phyloP scores from a whole-genome alignment of 2,113 vertebrate species.

The Actinemys pallida region DNA sequence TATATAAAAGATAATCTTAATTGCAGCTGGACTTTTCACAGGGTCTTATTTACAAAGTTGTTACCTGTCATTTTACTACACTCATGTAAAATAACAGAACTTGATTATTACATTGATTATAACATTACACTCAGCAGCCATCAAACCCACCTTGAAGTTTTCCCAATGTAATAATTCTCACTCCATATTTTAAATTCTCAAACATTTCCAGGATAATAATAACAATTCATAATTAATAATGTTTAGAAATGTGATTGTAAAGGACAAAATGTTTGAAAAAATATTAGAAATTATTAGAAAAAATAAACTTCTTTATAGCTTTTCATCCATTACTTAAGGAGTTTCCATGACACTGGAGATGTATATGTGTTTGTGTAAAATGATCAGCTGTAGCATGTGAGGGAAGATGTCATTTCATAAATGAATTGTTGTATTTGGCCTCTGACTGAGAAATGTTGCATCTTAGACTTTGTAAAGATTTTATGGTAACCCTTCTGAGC shows the following conservation, averaged over 20 bases:
- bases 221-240: background rate
- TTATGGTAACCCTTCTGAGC: background rate
- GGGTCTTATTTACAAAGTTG: background rate
- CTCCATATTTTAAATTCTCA: background rate
- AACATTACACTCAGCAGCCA: background rate
- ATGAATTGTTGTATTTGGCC: background rate
- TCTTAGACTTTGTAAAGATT: background rate
- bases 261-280: background rate
- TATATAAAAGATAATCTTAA: background rate
- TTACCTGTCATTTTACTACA: background rate
- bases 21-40: background rate
- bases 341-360: background rate
- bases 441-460: background rate
- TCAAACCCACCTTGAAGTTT: background rate
- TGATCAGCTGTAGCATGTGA: background rate
- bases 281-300: background rate
- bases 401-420: background rate
- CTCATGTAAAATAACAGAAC: background rate
- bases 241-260: accelerated
- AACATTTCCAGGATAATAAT: background rate
- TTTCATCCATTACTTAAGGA: background rate
- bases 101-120: background rate
- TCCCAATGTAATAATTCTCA: background rate
- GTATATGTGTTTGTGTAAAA: background rate
- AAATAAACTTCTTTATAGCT: background rate